Percentiles rank a stretch among this genome's conserved stretches.
These are phyloP conservation scores for Chymomyza caudatula DNA, from an alignment of 2,888 invertebrate genomes.

Conservation along the genomic window DNA sequence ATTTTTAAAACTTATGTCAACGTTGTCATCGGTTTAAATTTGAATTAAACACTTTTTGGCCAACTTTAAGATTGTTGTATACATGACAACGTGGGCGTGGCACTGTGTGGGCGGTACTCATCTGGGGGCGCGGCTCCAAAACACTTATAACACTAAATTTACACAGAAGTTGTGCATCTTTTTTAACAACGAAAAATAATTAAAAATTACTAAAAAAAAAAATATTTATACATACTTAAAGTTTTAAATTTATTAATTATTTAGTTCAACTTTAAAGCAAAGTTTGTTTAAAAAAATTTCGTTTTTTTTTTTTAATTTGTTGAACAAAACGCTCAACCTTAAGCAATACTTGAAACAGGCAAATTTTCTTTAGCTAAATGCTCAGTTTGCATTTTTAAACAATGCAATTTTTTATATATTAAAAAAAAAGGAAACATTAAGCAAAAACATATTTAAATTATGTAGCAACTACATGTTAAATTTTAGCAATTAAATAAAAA, in stretches of 20 bases:
- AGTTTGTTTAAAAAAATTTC: not conserved
- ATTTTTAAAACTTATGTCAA: not conserved
- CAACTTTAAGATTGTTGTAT: constrained; percentile 55
- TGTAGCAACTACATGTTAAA: constrained; percentile 71
- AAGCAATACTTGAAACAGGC: constrained; percentile 41
- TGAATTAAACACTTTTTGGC: constrained; percentile 55
- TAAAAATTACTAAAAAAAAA: constrained; percentile 46
- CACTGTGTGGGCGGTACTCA: constrained; percentile 28
- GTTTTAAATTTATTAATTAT: constrained; percentile 9
- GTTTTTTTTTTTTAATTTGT: not conserved
- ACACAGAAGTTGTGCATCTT: constrained; percentile 42
- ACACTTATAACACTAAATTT: not conserved
- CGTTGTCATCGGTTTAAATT: constrained; percentile 66
- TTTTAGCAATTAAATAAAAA: constrained; percentile 54
- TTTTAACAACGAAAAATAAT: constrained; percentile 65
- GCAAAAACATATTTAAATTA: constrained; percentile 59
- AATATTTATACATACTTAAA: not conserved
- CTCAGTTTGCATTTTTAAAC: not conserved
- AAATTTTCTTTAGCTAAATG: constrained; percentile 16
- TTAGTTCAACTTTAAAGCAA: constrained; percentile 1
- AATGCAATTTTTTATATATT: not conserved
- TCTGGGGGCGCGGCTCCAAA: not conserved
- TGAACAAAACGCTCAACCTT: constrained; percentile 11
- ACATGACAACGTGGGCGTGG: constrained; percentile 56
- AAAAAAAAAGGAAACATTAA: constrained; percentile 15